Base-by-base conservation (phyloP, 2,113 vertebrate species). In the Crypturellus undulatus region DNA sequence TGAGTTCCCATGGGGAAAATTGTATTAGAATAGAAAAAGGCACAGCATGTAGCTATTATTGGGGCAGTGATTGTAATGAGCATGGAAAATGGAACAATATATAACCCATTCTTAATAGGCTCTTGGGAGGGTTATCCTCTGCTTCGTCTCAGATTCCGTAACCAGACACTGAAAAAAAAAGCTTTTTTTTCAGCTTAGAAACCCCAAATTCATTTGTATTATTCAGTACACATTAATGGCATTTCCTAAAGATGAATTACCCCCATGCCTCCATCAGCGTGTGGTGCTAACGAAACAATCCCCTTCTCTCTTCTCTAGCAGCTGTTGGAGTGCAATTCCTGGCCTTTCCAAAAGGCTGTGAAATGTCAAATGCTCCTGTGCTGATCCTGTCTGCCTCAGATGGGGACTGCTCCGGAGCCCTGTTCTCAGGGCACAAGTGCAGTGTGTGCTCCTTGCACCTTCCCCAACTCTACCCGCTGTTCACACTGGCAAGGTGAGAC, bases 61-160 rank as follows among this genome's bases (percentile, higher is more conserved):
- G 70, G 87, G 93, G 84, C 62, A 94, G 75, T 92, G 87, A 94
- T 95, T 92, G 92, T 95, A 96, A 96, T 94, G 79, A 96, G 89
- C 92, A 83, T 92, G 90, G 95, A 95, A 96, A 96, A 96, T 91
- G 65, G 91, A 96, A 92, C 89, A 94, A 93, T 92, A 84, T 80
- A 87, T 67, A 94, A 86, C 72, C 72, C 69, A 40, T 93, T 96
- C 95, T 84, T 93, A 96, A 96, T 63, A 91, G 90, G 78, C 88
- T 89, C 90, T 93, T 85, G 94, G 89, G 94, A 96, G 81, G 81
- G 83, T 91, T 85, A 93, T 96, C 94, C 80, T 89, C 51, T 78
- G 67, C 84, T 90, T 60, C 64, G 85, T 20, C 63, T 86, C 75
- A 87, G 78, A 89, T 94, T 42, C n/a, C 18, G 5, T 75, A 76